phyloP scores from a whole-genome alignment of 1,140 invertebrate species.

The Hydropsyche tenuis region DNA sequence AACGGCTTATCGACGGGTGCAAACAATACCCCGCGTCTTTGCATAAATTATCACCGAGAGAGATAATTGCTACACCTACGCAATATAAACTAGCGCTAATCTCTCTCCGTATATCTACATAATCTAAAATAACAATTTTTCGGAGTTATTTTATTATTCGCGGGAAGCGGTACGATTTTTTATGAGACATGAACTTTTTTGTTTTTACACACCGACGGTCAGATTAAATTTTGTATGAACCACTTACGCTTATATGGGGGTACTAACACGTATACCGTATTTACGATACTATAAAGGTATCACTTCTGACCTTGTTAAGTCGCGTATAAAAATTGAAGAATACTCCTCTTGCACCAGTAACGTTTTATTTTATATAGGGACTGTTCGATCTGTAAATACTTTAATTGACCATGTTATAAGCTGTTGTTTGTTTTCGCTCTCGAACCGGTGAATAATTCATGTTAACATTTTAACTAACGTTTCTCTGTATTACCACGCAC shows the following conservation, averaged over 20 bases:
- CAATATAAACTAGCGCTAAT: background rate
- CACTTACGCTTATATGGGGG: constrained; percentile 31
- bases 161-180: background rate
- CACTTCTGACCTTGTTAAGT: constrained; percentile 20
- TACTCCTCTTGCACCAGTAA: background rate
- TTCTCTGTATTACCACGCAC: no score
- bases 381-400: no score
- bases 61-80: constrained; percentile 11
- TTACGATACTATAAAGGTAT: constrained; percentile 17
- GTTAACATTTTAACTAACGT: no score
- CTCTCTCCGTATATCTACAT: background rate
- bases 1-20: constrained; percentile 16
- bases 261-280: constrained; percentile 35
- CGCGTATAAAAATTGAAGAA: constrained; percentile 23
- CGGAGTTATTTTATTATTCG: background rate
- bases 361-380: no score
- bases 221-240: constrained; percentile 31
- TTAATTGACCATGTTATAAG: no score
- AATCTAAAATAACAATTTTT: background rate
- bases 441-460: no score
- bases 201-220: constrained; percentile 19
- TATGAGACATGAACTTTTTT: constrained; percentile 19
- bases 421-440: no score
- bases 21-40: constrained; percentile 15
- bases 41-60: constrained; percentile 24